These are phyloP conservation scores for Ivindomyrus marchei DNA, from an alignment of 2,113 vertebrate species.

Conservation along the genomic window DNA sequence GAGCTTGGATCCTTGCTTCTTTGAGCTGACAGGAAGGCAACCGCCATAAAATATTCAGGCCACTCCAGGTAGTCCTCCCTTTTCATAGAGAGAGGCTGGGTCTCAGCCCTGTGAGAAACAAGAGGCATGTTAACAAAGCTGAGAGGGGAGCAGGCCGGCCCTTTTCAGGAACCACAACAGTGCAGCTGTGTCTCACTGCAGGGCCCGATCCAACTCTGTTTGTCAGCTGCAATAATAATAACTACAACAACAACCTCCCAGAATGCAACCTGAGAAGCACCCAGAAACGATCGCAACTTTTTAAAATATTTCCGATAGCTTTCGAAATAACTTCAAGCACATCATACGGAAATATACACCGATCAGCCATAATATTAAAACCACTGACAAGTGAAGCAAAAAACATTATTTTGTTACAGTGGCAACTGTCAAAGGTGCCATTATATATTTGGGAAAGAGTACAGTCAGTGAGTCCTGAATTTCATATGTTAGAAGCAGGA, in stretches of 20 bases:
- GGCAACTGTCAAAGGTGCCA: background rate
- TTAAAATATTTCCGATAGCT: background rate
- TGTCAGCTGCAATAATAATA: background rate
- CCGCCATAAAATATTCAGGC: constrained; percentile 97
- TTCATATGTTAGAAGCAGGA: background rate
- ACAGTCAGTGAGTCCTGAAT: background rate
- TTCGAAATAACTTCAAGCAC: background rate
- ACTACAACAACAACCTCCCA: background rate
- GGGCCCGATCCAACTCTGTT: background rate
- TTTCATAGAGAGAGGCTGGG: constrained; percentile 54
- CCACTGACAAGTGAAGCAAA: background rate
- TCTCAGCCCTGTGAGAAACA: constrained; percentile 1
- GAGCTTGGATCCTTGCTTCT: constrained; percentile 97
- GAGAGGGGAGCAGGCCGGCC: background rate
- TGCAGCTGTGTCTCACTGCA: background rate
- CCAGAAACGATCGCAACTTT: background rate
- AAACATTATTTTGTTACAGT: background rate
- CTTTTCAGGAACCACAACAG: background rate
- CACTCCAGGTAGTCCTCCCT: constrained; percentile 90
- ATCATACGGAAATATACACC: background rate
- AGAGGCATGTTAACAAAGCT: background rate
- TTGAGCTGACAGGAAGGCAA: constrained; percentile 92
- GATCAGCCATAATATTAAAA: background rate
- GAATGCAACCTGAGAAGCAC: background rate
- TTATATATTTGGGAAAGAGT: background rate